Base-by-base conservation (phyloP, 2,113 vertebrate species). In the Carassius auratus region DNA sequence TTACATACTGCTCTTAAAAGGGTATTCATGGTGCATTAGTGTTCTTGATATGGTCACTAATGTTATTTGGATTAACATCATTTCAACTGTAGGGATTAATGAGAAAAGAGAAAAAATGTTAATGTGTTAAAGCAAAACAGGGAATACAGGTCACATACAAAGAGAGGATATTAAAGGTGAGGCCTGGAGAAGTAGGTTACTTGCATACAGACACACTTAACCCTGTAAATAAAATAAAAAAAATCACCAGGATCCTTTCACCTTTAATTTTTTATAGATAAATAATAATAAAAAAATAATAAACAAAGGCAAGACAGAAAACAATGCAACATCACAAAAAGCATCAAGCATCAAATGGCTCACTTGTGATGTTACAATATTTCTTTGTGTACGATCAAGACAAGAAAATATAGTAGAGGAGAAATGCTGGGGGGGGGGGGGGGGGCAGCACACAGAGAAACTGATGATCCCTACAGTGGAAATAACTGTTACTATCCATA, bases 31-130 rank as follows among this genome's bases (percentile, higher is more conserved):
- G 92, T 86, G 92, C 3, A 94, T 96, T 97, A 96, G 94, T 96
- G 91, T 92, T 92, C 93, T 94, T 89, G 95, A 89, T 89, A 77
- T 85, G 84, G 74, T 69, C 75, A 84, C 89, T 90, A 84, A 5
- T 55, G 76, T 88, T 92, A 89, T 87, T 91, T 87, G 91, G 93
- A 95, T 91, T 91, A 95, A 94, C 91, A 93, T 90, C 93, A 95
- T 97, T 99, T 99, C 97, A 90, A 94, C 97, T 97, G 97, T 93
- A 98, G 96, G 97, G 97, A 98, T 97, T 97, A 97, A 88, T 86
- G 50, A 69, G 81, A 52, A 81, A 85, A 75, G 26, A 86, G 64
- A 85, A 62, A 85, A 87, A 68, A 82, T 78, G 85, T 87, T 88
- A 89, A 85, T 62, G 50, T 83, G 45, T 83, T 62, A 87, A 86